Evolutionary conservation across 2,797 vertebrate genomes (phyloP), one percentile per base, ranked within the genome.

Genomic region (Chanos chanos): DNA sequence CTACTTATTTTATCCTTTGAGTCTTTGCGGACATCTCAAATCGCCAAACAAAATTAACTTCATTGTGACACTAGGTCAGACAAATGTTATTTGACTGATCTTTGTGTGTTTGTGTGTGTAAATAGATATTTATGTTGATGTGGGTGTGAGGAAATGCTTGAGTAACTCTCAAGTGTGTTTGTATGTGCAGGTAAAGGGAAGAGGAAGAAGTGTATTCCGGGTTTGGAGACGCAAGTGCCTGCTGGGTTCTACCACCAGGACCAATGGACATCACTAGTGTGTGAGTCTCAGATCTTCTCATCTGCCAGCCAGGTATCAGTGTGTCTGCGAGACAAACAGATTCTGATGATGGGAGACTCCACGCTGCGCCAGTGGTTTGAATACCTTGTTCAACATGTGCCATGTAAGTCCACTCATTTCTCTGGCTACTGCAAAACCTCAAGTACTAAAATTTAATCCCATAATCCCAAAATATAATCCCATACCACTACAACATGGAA

Each of bases 261-360:
- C 4, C 24, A 13, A 12, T 83, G 82, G 82, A 58, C 64, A 0
- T 84, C 77, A 0, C 53, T 71, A n/a, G 33, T 68, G 37, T 87
- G 83, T 34, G 48, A 31, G 1, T 41, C 45, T 4, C 60, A 2
- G 2, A 36, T 66, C 12, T 86, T 85, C 49, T n/a, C 51, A 25
- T 54, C 16, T 4, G 7, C 67, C 1, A 7, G 36, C 15, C 39
- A 28, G 2, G 30, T 59, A 9, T 28, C 50, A 5, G 2, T 27
- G 15, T 83, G 81, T n/a, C 56, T 83, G 16, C 75, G 47, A 15
- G 70, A 73, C 62, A 77, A 58, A 24, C 3, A 66, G 2, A 27
- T 79, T 7, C 64, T 80, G 54, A 78, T 76, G 76, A 76, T 83
- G 67, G 82, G 81, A n/a, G 80, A 82, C 58, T 85, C 79, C 16